Evolutionary conservation across 1,140 invertebrate genomes (phyloP), one percentile per base, ranked within the genome.

Genomic region (Cyphomyrmex costatus): DNA sequence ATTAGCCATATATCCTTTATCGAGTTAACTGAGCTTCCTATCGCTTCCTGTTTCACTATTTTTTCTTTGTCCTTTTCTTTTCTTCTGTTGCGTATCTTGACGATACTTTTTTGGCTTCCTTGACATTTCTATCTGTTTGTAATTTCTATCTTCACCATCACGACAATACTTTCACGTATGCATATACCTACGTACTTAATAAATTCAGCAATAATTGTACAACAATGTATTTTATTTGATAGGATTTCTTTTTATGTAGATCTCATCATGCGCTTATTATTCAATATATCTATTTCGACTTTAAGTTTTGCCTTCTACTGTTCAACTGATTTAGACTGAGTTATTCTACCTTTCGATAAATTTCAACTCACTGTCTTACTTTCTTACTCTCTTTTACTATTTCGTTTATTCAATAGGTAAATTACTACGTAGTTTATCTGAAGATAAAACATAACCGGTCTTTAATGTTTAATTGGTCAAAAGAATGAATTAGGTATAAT

Each of bases 1-100:
- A 95, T 95, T 93, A 95, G 93, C 89, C 90, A 89, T n/a, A n/a
- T n/a, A n/a, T 66, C 87, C 89, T 77, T 53, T 78, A 85, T 46
- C 80, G 24, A 74, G 76, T 66, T 68, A 78, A 82, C 56, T 78
- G 36, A 74, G 70, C 63, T 58, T 71, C 42, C 42, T 88, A 82
- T 66, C 80, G 91, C 84, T 93, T 91, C 90, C 91, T 92, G 73
- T 88, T 63, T 19, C 10, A 88, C 84, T 86, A 79, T 89, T 83
- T 87, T 73, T 79, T 42, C 58, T 53, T 27, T 24, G 0, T 68
- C 5, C 36, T 46, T 16, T 49, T 46, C 1, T 12, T 65, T 21
- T 21, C n/a, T 66, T 7, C 36, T 46, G n/a, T 24, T 66, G n/a
- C 3, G 14, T 46, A 24, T 8, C 46, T 21, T 24, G 42, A 7